A percentile compares a stretch with the other conserved stretches of the same genome.
phyloP scores from a whole-genome alignment of 1,140 invertebrate genomes.

The Neodiprion virginianus region DNA sequence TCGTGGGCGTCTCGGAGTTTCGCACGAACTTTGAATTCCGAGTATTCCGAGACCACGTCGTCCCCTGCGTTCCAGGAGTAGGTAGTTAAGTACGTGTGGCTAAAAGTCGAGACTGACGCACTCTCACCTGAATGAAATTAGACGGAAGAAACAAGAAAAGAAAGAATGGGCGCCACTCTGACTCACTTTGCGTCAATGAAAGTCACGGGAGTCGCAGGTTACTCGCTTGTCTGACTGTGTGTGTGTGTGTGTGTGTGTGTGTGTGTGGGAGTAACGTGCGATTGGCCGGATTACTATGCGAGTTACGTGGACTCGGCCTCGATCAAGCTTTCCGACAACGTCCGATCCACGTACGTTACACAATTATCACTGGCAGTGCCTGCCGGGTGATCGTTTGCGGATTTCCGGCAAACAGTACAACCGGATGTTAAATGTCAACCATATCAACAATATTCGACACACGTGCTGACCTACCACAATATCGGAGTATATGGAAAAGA shows the following conservation, averaged over 20 bases:
- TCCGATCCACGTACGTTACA: neutral
- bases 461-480: too few species aligned
- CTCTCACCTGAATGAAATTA: slow-evolving; percentile 37
- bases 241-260: too few species aligned
- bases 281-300: neutral
- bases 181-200: slow-evolving; percentile 38
- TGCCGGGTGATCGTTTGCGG: neutral
- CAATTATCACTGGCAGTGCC: too few species aligned
- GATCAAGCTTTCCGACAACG: neutral
- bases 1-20: neutral
- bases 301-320: neutral
- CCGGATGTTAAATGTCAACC: too few species aligned
- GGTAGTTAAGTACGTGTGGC: neutral
- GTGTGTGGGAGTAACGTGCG: too few species aligned
- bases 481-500: too few species aligned
- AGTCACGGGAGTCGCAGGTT: slow-evolving; percentile 5
- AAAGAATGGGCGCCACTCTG: slow-evolving; percentile 8
- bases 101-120: slow-evolving; percentile 36
- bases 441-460: too few species aligned
- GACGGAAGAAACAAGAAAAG: slow-evolving; percentile 5
- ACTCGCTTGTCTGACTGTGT: neutral
- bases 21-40: neutral
- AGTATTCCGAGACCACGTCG: neutral
- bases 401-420: neutral
- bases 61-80: neutral